Conservation (phyloP, 1,140 invertebrate genomes). For the Camponotus floridanus region DNA sequence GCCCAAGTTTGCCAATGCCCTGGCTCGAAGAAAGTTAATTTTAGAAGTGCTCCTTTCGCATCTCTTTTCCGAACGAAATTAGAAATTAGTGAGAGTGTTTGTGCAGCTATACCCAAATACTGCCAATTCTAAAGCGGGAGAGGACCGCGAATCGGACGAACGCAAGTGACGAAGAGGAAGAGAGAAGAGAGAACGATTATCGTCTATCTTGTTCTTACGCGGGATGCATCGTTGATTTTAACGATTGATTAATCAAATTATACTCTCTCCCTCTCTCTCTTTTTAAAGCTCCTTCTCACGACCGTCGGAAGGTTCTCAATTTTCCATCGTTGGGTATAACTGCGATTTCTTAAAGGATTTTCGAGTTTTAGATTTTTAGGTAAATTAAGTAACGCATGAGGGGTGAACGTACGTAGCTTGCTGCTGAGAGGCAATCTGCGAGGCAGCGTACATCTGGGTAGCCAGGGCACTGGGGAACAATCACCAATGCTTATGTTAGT, state of each 20-base stretch:
- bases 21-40: conserved; percentile 88
- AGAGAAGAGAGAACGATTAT: conserved; percentile 14
- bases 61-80: conserved; percentile 79
- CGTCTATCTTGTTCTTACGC: conserved; percentile 18
- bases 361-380: conserved; percentile 79
- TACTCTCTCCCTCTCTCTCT: background rate
- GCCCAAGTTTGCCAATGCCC: conserved; percentile 92
- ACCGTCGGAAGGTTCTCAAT: conserved; percentile 20
- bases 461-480: conserved; percentile 96
- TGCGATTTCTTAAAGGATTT: conserved; percentile 78
- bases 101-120: conserved; percentile 85
- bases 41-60: conserved; percentile 85
- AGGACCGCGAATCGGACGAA: conserved; percentile 32
- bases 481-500: conserved; percentile 87
- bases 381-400: conserved; percentile 84
- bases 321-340: conserved; percentile 81
- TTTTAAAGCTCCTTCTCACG: conserved; percentile 21
- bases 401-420: conserved; percentile 94
- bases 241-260: background rate
- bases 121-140: conserved; percentile 24
- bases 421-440: conserved; percentile 95
- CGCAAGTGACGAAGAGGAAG: conserved; percentile 39
- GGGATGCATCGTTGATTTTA: conserved; percentile 19
- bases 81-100: conserved; percentile 79
- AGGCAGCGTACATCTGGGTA: conserved; percentile 97